These are phyloP conservation scores for Caenorhabditis afra DNA, from an alignment of 2,888 invertebrate species.

Conservation along the genomic window DNA sequence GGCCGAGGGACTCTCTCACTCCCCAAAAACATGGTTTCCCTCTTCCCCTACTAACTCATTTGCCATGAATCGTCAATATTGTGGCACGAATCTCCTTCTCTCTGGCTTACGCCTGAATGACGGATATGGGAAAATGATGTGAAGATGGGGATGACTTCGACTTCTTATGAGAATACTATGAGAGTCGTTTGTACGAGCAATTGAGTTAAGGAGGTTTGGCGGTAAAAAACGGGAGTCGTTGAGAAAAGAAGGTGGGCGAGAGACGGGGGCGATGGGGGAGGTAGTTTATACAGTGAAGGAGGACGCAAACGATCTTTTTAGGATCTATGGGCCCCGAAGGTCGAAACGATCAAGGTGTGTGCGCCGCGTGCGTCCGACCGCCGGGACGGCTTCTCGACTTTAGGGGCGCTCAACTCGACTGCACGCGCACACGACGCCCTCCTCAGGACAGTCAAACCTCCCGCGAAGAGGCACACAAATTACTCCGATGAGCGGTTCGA, in stretches of 20 bases:
- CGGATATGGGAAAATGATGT: conserved; percentile 52
- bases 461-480: conserved; percentile 22
- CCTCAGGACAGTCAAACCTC: neutral
- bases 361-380: conserved; percentile 40
- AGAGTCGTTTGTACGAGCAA: conserved; percentile 53
- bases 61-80: conserved; percentile 53
- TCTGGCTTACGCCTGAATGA: conserved; percentile 55
- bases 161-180: conserved; percentile 8
- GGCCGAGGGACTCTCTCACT: neutral
- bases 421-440: conserved; percentile 21
- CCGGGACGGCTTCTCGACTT: conserved; percentile 60
- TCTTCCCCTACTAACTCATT: conserved; percentile 10
- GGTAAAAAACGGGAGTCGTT: conserved; percentile 57
- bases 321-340: conserved; percentile 62
- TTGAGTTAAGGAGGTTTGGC: conserved; percentile 56
- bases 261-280: conserved; percentile 30
- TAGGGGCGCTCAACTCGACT: conserved; percentile 24
- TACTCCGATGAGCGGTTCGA: conserved; percentile 10
- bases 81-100: conserved; percentile 46
- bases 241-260: conserved; percentile 39
- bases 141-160: neutral
- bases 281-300: conserved; percentile 60
- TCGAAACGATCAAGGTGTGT: conserved; percentile 63
- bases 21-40: neutral
- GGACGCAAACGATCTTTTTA: conserved; percentile 59